A percentile compares a stretch with the other conserved stretches of the same genome.
These are phyloP conservation scores for Onychostruthus taczanowskii DNA, from an alignment of 2,113 vertebrate genomes.

Conservation along the genomic window DNA sequence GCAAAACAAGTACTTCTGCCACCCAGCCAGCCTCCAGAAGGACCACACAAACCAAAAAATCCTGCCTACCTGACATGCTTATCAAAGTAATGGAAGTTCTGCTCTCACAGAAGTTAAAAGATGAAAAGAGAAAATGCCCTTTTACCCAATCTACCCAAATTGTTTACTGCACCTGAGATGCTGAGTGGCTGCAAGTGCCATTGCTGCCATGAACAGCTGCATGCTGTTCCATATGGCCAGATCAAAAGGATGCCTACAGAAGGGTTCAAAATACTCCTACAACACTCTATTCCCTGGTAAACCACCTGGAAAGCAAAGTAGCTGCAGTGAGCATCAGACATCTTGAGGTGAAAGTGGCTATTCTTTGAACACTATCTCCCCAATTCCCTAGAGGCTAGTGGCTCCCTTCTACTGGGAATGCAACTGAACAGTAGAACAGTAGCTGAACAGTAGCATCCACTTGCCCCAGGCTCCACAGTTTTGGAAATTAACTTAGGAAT, in stretches of 20 bases:
- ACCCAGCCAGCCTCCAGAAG: not conserved
- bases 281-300: not conserved
- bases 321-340: not conserved
- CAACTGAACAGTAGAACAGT: too few relatives aligned
- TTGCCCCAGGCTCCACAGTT: not conserved
- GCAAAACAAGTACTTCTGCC: not conserved
- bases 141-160: not conserved
- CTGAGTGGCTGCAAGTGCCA: not conserved
- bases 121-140: not conserved
- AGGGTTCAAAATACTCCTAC: not conserved
- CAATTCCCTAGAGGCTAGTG: not conserved
- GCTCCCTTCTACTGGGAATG: not conserved
- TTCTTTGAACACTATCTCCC: not conserved
- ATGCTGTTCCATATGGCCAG: not conserved
- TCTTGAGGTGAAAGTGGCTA: not conserved
- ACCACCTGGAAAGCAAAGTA: not conserved
- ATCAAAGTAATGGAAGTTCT: not conserved
- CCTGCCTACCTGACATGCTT: not conserved
- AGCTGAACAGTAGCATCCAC: not conserved
- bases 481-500: not conserved
- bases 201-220: not conserved
- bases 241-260: not conserved
- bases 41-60: not conserved
- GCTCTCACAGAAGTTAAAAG: not conserved
- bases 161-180: not conserved